Evolutionary conservation across 2,113 vertebrate genomes (phyloP).

Genomic region (Oryzias curvinotus): DNA sequence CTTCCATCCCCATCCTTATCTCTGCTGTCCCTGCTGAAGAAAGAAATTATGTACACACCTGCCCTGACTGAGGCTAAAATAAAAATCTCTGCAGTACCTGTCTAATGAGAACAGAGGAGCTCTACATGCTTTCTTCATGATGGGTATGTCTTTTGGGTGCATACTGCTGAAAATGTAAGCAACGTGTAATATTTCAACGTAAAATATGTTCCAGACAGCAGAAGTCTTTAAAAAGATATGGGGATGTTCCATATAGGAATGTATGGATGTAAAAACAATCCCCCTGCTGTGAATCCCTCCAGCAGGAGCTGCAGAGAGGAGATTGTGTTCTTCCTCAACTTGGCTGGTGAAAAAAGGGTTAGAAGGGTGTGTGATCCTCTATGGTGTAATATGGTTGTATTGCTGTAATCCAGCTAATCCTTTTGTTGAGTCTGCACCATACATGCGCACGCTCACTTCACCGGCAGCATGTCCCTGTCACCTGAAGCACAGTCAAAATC

Average conservation of each 20-base stretch:
- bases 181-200: background rate
- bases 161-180: background rate
- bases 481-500: constrained; percentile 62
- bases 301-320: constrained; percentile 36
- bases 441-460: constrained; percentile 17
- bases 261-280: constrained; percentile 15
- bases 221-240: background rate
- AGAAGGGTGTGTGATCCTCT: constrained; percentile 50
- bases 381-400: constrained; percentile 63
- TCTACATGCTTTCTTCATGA: constrained; percentile 8
- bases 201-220: background rate
- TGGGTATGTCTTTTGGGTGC: background rate
- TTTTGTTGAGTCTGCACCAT: constrained; percentile 62
- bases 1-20: background rate
- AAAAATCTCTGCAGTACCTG: constrained; percentile 21
- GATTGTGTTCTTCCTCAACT: constrained; percentile 46
- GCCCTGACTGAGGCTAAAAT: constrained; percentile 17
- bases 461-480: constrained; percentile 48
- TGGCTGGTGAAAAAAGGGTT: constrained; percentile 49
- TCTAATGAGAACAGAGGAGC: background rate
- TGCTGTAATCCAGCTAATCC: constrained; percentile 76
- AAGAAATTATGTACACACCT: constrained; percentile 30
- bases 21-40: constrained; percentile 12
- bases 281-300: constrained; percentile 15
- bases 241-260: background rate